Conservation (phyloP, 92 coral and sea anemone species). For the Epizoanthus stellaris region DNA sequence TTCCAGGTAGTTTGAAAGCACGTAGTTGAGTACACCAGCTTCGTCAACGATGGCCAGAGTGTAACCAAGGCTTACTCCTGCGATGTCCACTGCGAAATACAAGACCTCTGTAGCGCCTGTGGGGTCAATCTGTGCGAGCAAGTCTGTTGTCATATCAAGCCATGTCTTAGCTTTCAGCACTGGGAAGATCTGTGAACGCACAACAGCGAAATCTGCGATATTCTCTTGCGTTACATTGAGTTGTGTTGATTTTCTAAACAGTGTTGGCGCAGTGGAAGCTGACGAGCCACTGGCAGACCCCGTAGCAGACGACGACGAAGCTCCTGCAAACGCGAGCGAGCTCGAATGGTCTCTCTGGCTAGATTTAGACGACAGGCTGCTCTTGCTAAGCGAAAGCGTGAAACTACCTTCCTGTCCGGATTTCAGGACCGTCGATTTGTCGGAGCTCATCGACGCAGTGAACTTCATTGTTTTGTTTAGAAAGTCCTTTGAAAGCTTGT, state of each 20-base stretch:
- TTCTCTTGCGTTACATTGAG: constrained; percentile 76
- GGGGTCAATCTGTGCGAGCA: constrained; percentile 70
- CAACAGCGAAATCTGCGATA: constrained; percentile 78
- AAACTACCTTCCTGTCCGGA: constrained; percentile 3
- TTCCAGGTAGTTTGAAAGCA: constrained; percentile 78
- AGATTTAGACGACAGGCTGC: background rate
- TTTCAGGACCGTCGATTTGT: background rate
- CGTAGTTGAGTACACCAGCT: constrained; percentile 68
- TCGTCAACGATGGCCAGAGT: constrained; percentile 82
- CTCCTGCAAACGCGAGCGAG: background rate
- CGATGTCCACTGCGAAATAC: constrained; percentile 74
- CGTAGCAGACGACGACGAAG: background rate
- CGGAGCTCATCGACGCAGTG: constrained; percentile 11
- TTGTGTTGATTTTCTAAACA: constrained; percentile 63
- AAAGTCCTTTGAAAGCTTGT: background rate
- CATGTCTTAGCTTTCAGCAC: constrained; percentile 81
- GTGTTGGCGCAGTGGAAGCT: constrained; percentile 27
- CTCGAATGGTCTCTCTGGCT: background rate
- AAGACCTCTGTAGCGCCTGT: constrained; percentile 71
- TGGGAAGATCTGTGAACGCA: constrained; percentile 80
- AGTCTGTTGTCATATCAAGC: constrained; percentile 76
- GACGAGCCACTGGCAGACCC: background rate
- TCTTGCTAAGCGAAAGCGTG: constrained; percentile 2
- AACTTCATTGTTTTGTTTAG: constrained; percentile 11
- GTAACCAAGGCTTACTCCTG: constrained; percentile 76